phyloP scores from a whole-genome alignment of 1,140 invertebrate species.

The Prorops nasuta region DNA sequence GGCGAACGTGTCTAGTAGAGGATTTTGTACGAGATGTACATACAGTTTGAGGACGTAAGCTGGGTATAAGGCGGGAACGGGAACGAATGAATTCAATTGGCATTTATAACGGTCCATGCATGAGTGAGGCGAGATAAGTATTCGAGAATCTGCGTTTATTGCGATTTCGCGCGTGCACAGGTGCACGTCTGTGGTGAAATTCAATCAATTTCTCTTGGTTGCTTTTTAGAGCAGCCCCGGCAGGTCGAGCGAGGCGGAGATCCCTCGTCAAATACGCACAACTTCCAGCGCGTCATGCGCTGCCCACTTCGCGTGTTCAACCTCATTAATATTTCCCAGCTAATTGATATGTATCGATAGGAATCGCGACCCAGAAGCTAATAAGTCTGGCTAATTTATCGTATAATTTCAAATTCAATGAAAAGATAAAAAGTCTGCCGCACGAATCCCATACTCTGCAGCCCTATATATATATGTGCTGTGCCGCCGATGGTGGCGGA shows the following conservation, averaged over 20 bases:
- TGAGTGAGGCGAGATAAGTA: slow-evolving; percentile 35
- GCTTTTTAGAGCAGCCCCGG: too few species aligned
- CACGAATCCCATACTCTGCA: too few species aligned
- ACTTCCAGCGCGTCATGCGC: slow-evolving; percentile 11
- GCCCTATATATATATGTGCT: too few species aligned
- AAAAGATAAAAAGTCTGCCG: too few species aligned
- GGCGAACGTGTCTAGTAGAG: slow-evolving; percentile 48
- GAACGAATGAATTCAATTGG: slow-evolving; percentile 44
- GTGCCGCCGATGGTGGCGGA: too few species aligned
- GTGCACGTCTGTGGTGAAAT: slow-evolving; percentile 29
- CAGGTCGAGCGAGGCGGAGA: too few species aligned
- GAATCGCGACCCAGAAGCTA: too few species aligned
- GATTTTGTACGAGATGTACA: too few species aligned
- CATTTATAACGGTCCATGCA: slow-evolving; percentile 46
- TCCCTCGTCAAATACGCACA: slow-evolving; percentile 34
- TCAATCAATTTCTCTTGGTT: slow-evolving; percentile 38
- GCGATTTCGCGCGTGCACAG: slow-evolving; percentile 25
- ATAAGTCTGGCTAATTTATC: too few species aligned
- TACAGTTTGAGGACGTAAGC: slow-evolving; percentile 40
- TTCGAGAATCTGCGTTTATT: slow-evolving; percentile 24
- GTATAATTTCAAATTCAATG: too few species aligned
- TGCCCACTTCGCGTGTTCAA: slow-evolving; percentile 3
- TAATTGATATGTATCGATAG: slow-evolving; percentile 35
- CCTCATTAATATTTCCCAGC: slow-evolving; percentile 35
- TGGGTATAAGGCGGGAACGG: slow-evolving; percentile 44